Evolutionary conservation across 2,113 vertebrate species (phyloP), one percentile per base, ranked within the genome.

Genomic region (Bufo bufo): DNA sequence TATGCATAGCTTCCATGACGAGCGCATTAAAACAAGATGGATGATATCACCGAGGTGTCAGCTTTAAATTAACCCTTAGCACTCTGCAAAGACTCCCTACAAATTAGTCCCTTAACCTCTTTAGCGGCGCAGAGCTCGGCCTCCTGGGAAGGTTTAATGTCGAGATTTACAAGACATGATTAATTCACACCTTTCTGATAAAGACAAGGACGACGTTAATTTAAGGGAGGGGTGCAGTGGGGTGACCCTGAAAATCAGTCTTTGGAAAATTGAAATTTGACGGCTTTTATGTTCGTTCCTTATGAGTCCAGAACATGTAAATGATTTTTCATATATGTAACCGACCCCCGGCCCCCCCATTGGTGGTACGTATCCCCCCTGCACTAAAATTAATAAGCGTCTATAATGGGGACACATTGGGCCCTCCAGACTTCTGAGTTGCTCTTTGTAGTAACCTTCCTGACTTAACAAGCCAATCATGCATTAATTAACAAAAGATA

Each of bases 161-260:
- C 84, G 33, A 77, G 72, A 77, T 59, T 85, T 85, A 85, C 84
- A 85, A 77, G 84, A 61, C 72, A 74, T 85, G 84, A 85, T 85
- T 85, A 85, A 85, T 85, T 77, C 17, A n/a, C 58, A 63, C 56
- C 43, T 20, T 19, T 4, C 84, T 77, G 84, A 50, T 77, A 77
- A 65, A 77, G 71, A 49, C 45, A n/a, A 61, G 74, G 7, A 54
- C 6, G 56, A 43, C 72, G 59, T 75, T 61, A 75, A 59, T 58
- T 75, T 47, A 59, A 52, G 63, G 66, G 33, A n/a, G 50, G n/a
- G 71, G 71, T 74, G 74, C 52, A 14, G 72, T 33, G 56, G 13
- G 8, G 50, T 50, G 54, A 63, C 71, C 84, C 72, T 65, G 72
- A 63, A 77, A 85, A 85, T 85, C 56, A 63, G 12, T 85, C 72